Base-by-base conservation (phyloP, 2,797 vertebrate species). In the Pseudopleuronectes americanus region DNA sequence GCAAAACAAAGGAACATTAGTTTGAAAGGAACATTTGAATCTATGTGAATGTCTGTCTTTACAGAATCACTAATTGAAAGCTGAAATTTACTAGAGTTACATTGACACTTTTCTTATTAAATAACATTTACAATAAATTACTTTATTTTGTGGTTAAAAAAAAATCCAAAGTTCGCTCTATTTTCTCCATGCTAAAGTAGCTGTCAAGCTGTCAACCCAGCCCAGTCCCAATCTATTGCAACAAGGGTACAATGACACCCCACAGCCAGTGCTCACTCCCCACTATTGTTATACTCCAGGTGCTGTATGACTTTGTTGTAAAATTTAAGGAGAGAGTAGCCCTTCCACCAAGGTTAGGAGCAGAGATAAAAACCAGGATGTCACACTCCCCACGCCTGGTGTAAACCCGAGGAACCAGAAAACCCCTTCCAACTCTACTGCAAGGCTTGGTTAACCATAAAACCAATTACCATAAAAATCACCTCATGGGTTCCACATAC, bases 391-490 rank as follows among this genome's bases (percentile, higher is more conserved):
- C 58, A 33, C 73, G 65, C 66, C 57, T 48, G 58, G 48, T 62
- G 26, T 66, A 65, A 77, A 83, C 23, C 57, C 47, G 36, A 23
- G 28, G 24, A 69, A 51, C 65, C 48, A 57, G 48, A 72, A 59
- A 80, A 64, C 53, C 65, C 52, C 53, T 64, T 56, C 53, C 61
- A 68, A 76, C 49, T 67, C 53, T 7, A 65, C 53, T 52, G 55
- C 23, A 69, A 69, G 64, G 76, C 69, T 74, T 75, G 58, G 76
- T 77, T 81, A 79, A 67, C 80, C 75, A 78, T 74, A 60, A 81
- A 87, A 74, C 38, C 68, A 77, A 87, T 87, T 85, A 89, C 67
- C 55, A 84, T 86, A 76, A 83, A 84, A 79, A 83, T 65, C 59
- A 52, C 45, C 64, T 77, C 43, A 58, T 60, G 64, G 71, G 55